Base-by-base conservation (phyloP, 1,140 invertebrate species). In the Gonatopus flavifemur region DNA sequence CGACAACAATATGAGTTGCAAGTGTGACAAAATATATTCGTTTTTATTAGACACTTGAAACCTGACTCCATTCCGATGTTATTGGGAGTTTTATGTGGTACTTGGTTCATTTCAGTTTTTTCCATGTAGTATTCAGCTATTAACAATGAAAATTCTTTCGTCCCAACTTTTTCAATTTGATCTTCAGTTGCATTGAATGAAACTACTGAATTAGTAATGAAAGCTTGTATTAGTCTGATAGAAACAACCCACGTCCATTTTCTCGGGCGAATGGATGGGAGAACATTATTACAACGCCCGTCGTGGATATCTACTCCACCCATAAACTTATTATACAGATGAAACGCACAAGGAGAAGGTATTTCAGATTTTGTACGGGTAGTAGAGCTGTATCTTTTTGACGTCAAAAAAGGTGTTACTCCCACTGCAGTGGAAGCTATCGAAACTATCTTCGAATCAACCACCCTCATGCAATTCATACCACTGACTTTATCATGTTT, bases 401-500 rank as follows among this genome's bases (percentile, higher is more conserved):
- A 30, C 7, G 22, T 9, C 19, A 18, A 20, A 3, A 43, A 32
- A 12, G 41, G 41, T 19, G 25, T 31, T 12, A 43, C 25, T 15
- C 41, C 24, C 20, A 19, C 41, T 19, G 22, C 41, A n/a, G 41
- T 43, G 3, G 41, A 43, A n/a, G 21, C 12, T 31, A 43, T 43
- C 20, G 41, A 43, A 15, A 43, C 41, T 16, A 31, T 12, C 36
- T 41, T 41, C 18, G 39, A 41, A 22, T 41, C 39, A 12, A 22
- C n/a, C 24, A 41, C 39, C 8, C 12, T 41, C 24, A 41, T 21
- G 12, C 10, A 41, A 22, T 19, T 41, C 9, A 28, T 21, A 16
- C 41, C 41, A 31, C 41, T 43, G 13, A n/a, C 13, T 30, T 43
- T 28, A 28, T 43, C 41, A 43, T 43, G 20, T 40, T 40, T 40